phyloP scores from a whole-genome alignment of 2,797 vertebrate genomes.

The Micromesistius poutassou region DNA sequence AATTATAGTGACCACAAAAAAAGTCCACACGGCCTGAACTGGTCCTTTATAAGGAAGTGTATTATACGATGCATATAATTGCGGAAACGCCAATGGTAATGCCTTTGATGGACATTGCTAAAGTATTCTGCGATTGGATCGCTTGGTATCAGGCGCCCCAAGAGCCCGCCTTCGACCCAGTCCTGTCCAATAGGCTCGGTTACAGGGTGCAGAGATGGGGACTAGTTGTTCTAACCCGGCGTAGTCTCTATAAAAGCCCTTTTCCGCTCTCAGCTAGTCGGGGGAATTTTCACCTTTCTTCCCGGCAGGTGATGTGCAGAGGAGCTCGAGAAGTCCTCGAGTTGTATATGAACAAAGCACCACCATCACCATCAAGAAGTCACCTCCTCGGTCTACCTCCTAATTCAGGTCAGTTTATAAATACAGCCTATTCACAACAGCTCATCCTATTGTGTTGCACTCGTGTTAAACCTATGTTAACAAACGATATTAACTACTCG shows the following conservation, averaged over 20 bases:
- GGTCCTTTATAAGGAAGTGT: background rate
- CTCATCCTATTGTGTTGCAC: background rate
- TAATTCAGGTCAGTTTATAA: slow-evolving; percentile 56
- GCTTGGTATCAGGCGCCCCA: slow-evolving; percentile 53
- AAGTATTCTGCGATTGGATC: slow-evolving; percentile 41
- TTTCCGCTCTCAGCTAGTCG: background rate
- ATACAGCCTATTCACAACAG: background rate
- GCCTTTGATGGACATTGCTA: slow-evolving; percentile 30
- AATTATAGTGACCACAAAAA: background rate
- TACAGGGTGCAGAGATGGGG: accelerated
- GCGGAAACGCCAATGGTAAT: background rate
- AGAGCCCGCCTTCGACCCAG: slow-evolving; percentile 17
- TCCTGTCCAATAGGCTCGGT: slow-evolving; percentile 35
- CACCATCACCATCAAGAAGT: slow-evolving; percentile 2
- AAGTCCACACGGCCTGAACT: background rate
- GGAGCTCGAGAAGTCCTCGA: slow-evolving; percentile 17
- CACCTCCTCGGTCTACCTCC: slow-evolving; percentile 16
- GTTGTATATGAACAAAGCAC: background rate
- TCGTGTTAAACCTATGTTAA: background rate
- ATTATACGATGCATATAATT: background rate
- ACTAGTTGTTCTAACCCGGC: slow-evolving; percentile 33
- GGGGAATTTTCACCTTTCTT: slow-evolving; percentile 51
- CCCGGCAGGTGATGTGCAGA: slow-evolving; percentile 36
- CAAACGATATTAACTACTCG: background rate
- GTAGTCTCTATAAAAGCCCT: slow-evolving; percentile 47